phyloP scores from a whole-genome alignment of 1,140 invertebrate species.

The Limonius californicus region DNA sequence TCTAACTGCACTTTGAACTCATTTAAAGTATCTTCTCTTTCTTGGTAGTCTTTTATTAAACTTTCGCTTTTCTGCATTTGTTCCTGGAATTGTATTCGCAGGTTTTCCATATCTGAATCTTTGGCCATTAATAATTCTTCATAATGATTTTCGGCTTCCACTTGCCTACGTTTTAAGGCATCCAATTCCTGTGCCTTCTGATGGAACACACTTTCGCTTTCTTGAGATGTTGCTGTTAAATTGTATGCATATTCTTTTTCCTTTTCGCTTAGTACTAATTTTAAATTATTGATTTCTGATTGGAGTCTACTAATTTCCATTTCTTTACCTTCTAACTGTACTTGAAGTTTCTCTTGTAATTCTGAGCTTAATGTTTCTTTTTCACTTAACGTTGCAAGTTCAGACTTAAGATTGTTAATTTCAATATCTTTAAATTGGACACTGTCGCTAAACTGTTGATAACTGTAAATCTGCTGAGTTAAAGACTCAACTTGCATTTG shows the following conservation, averaged over 20 bases:
- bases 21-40: constrained; percentile 19
- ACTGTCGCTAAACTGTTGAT: constrained; percentile 7
- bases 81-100: constrained; percentile 22
- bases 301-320: constrained; percentile 12
- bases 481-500: constrained; percentile 27
- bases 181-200: constrained; percentile 9
- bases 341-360: not conserved
- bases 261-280: constrained; percentile 21
- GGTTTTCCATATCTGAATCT: constrained; percentile 30
- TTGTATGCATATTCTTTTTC: constrained; percentile 29
- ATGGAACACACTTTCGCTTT: constrained; percentile 16
- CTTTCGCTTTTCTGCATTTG: constrained; percentile 25
- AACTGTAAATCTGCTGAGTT: constrained; percentile 16
- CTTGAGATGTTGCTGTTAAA: constrained; percentile 8
- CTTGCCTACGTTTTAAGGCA: constrained; percentile 20
- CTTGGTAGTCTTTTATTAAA: not conserved
- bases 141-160: constrained; percentile 31
- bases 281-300: constrained; percentile 26
- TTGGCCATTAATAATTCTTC: constrained; percentile 32
- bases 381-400: constrained; percentile 13
- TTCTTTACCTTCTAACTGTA: not conserved
- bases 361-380: too few species aligned
- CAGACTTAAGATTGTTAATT: constrained; percentile 12
- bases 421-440: constrained; percentile 25
- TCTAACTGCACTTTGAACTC: constrained; percentile 6